Conservation (phyloP, 2,113 vertebrate genomes). For the Edolisoma coerulescens region DNA sequence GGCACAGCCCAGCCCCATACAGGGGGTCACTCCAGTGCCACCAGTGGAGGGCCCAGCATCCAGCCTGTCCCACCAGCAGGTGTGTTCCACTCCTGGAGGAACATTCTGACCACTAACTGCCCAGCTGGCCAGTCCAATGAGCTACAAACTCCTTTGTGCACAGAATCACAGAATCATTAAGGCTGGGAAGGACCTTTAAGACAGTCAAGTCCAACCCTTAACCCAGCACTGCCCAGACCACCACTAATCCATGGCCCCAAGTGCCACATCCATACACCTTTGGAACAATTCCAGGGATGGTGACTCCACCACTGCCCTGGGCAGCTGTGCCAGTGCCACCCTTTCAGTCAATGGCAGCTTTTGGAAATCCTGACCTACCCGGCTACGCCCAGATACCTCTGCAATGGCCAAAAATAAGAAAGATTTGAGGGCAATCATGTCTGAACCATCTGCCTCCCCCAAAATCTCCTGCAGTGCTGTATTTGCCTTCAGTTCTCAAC, state of each 20-base stretch:
- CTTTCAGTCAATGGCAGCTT: not conserved
- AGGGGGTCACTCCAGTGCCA: not conserved
- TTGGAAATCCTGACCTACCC: not conserved
- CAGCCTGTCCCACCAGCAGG: not conserved
- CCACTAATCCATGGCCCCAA: not conserved
- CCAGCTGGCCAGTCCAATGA: not conserved
- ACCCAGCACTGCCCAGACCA: not conserved
- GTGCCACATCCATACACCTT: not conserved
- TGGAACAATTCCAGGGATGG: not conserved
- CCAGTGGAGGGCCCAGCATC: not conserved
- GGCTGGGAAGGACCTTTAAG: not conserved
- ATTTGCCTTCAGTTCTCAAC: not conserved
- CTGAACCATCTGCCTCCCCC: not conserved
- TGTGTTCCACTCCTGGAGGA: not conserved
- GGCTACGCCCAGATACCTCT: not conserved
- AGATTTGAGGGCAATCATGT: not conserved
- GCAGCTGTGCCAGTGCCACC: not conserved
- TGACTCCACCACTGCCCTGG: not conserved
- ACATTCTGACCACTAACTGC: not conserved
- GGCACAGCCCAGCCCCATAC: fast-evolving
- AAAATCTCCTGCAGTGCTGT: not conserved
- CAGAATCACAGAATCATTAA: not conserved
- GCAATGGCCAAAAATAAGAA: not conserved
- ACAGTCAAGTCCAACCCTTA: not conserved
- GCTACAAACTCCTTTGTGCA: not conserved